Conservation (phyloP, 1,140 invertebrate genomes). For the Heterodera schachtii region DNA sequence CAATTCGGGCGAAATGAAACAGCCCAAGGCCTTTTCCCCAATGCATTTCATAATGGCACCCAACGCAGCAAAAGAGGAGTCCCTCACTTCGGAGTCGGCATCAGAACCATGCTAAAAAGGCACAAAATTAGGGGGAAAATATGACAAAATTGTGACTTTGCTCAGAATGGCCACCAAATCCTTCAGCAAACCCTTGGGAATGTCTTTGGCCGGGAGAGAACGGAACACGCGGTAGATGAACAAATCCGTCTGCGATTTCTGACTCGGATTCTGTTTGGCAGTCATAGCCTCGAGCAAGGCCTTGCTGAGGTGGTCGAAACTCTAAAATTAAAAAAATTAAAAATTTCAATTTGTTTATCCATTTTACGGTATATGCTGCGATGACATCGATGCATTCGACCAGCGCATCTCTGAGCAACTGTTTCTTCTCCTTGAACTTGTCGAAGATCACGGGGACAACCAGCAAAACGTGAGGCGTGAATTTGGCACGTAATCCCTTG, state of each 20-base stretch:
- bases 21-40: constrained; percentile 84
- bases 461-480: constrained; percentile 77
- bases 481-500: constrained; percentile 84
- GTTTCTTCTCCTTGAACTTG: constrained; percentile 80
- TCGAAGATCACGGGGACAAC: constrained; percentile 80
- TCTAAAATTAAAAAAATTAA: no score
- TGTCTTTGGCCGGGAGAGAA: no score
- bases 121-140: constrained; percentile 21
- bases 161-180: no score
- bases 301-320: constrained; percentile 13
- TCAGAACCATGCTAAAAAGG: constrained; percentile 31
- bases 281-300: constrained; percentile 28
- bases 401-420: no score
- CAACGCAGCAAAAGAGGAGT: constrained; percentile 75
- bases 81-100: constrained; percentile 67
- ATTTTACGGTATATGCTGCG: constrained; percentile 65
- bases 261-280: no score
- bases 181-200: no score
- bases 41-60: constrained; percentile 90
- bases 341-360: not conserved
- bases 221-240: no score
- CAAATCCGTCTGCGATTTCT: no score
- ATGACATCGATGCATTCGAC: no score
- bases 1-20: constrained; percentile 80
- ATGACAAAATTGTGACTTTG: not conserved